phyloP scores from a whole-genome alignment of 2,797 vertebrate species.

The Sebastes itinus region DNA sequence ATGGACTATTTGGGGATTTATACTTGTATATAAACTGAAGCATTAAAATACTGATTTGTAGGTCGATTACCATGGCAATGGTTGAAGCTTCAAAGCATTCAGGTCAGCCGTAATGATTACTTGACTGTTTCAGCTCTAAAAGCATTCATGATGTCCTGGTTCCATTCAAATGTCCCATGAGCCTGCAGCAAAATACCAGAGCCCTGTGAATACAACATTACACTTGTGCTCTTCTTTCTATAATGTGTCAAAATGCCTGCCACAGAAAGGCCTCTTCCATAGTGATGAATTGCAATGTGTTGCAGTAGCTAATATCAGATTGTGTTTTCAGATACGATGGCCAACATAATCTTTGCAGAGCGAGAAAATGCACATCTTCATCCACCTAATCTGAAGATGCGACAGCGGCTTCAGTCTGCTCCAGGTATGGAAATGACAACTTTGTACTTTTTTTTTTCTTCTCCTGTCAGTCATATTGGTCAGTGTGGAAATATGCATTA shows the following conservation, averaged over 20 bases:
- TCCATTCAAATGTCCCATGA: background rate
- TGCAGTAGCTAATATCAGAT: background rate
- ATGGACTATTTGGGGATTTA: too few relatives aligned
- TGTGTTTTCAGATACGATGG: constrained; percentile 66
- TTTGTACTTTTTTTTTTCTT: background rate
- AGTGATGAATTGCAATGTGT: background rate
- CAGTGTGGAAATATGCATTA: background rate
- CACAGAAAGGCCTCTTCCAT: background rate
- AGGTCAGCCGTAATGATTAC: background rate
- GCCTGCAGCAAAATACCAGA: background rate
- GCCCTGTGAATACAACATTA: background rate
- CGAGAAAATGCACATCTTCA: constrained; percentile 62
- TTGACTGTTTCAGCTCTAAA: background rate
- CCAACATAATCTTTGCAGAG: constrained; percentile 55
- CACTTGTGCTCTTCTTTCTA: background rate
- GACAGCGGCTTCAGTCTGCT: constrained; percentile 69
- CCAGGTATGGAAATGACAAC: constrained; percentile 53
- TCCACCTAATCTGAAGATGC: constrained; percentile 50
- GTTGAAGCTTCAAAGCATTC: too few relatives aligned
- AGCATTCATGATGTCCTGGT: background rate
- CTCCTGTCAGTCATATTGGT: fast-evolving
- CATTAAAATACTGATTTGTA: too few relatives aligned
- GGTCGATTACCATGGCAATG: too few relatives aligned
- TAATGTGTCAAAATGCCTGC: background rate
- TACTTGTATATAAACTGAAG: too few relatives aligned